Evolutionary conservation across 1,140 invertebrate species (phyloP), one percentile per base, ranked within the genome.

Genomic region (Drosophila ambigua): DNA sequence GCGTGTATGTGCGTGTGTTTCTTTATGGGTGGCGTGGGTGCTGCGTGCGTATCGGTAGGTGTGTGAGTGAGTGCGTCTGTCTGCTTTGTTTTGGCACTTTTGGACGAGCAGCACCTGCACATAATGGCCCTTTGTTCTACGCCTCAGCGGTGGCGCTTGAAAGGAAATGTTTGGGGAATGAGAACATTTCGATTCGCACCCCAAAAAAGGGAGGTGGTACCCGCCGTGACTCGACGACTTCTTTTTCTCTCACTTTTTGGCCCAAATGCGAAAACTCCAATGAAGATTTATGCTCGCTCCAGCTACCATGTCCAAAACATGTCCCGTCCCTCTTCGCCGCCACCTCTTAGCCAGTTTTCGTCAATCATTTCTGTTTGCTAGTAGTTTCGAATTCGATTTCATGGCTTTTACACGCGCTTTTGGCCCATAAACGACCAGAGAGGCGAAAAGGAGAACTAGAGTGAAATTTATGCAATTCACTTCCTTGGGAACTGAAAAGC

Each of bases 41-140:
- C 0, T 61, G 61, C 3, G 28, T 6, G 28, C 20, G 57, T n/a
- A 53, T 55, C 16, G 16, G 65, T 52, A 31, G 26, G 45, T 8
- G 72, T 45, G 72, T 50, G 72, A 65, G 62, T 74, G 73, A 64
- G 82, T 55, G 63, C 77, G 69, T 76, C 76, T 76, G 72, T 85
- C 80, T 85, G 85, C 79, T 90, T 90, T 87, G 83, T 81, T 85
- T 90, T 90, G 85, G 78, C 85, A 89, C 85, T 89, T 89, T 89
- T 81, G 72, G 80, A 57, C 57, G 80, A 69, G 85, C 85, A 90
- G 85, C 85, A 90, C 81, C 81, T 90, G 85, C 82, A 79, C 80
- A 90, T 90, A 90, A 90, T 90, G 78, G 78, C 69, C 72, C 81
- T 90, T 90, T 90, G 78, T 89, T 87, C 83, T 87, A 88, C 75